Evolutionary conservation across 2,797 vertebrate species (phyloP).

Genomic region (Poeciliopsis infans): DNA sequence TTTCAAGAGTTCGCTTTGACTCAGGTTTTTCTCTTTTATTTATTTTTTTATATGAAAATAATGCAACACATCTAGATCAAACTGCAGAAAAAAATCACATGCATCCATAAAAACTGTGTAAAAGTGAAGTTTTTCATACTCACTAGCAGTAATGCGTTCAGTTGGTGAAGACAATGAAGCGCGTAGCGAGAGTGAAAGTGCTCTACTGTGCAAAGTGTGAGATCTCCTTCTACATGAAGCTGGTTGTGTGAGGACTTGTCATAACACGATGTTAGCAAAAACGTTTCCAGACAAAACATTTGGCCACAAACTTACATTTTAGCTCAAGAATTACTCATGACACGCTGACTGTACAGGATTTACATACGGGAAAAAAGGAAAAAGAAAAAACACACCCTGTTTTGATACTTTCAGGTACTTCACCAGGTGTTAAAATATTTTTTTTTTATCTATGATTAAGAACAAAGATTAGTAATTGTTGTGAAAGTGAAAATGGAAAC

Average conservation of each 20-base stretch:
- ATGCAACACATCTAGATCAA: not conserved
- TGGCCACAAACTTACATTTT: not conserved
- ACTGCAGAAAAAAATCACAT: not conserved
- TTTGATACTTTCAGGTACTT: not conserved
- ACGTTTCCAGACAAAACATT: not conserved
- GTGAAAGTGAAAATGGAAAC: not conserved
- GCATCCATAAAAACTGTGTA: not conserved
- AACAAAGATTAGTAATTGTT: not conserved
- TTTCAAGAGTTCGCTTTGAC: not conserved
- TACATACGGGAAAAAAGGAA: not conserved
- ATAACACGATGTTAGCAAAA: not conserved
- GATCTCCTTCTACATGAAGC: not conserved
- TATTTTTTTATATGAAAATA: not conserved
- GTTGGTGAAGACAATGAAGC: too few species aligned
- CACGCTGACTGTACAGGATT: not conserved
- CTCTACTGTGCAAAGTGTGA: not conserved
- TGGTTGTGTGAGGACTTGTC: slow-evolving; percentile 15
- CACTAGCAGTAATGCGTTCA: slow-evolving; percentile 9
- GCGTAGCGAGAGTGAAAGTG: not conserved
- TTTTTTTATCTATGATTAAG: not conserved
- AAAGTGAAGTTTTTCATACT: not conserved
- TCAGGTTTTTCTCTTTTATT: not conserved
- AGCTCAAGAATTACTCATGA: not conserved
- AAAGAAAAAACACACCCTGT: too few species aligned
- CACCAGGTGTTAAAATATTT: not conserved